A percentile compares a stretch with the other conserved stretches of the same genome.
phyloP scores from a whole-genome alignment of 2,888 invertebrate species.

The Pimpla rufipes region DNA sequence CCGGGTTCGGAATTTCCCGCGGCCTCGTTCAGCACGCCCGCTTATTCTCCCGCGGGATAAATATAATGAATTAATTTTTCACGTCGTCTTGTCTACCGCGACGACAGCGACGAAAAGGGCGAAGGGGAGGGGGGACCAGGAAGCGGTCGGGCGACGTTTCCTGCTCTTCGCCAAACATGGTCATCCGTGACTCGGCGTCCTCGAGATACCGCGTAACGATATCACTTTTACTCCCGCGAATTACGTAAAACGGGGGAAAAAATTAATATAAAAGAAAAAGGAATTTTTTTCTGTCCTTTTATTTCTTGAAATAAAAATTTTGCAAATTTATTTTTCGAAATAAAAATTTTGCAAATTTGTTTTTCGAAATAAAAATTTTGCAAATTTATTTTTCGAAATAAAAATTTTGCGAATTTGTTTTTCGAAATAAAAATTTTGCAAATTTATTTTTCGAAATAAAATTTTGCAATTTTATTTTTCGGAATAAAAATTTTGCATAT shows the following conservation, averaged over 20 bases:
- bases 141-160: constrained; percentile 62
- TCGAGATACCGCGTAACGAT: neutral
- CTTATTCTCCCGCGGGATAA: constrained; percentile 13
- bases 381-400: too few relatives aligned
- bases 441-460: too few relatives aligned
- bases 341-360: too few relatives aligned
- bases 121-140: constrained; percentile 45
- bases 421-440: too few relatives aligned
- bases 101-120: constrained; percentile 9
- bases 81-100: neutral
- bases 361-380: too few relatives aligned
- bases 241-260: neutral
- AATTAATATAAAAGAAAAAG: neutral
- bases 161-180: constrained; percentile 50
- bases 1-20: constrained; percentile 20
- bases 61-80: too few relatives aligned
- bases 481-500: too few relatives aligned
- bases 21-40: neutral
- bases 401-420: too few relatives aligned
- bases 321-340: too few relatives aligned
- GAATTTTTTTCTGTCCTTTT: neutral
- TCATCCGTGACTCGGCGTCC: constrained; percentile 10
- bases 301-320: neutral
- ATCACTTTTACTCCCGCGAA: neutral
- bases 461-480: too few relatives aligned